These are phyloP conservation scores for Apogon hyalosoma DNA, from an alignment of 2,797 vertebrate genomes.

Conservation along the genomic window DNA sequence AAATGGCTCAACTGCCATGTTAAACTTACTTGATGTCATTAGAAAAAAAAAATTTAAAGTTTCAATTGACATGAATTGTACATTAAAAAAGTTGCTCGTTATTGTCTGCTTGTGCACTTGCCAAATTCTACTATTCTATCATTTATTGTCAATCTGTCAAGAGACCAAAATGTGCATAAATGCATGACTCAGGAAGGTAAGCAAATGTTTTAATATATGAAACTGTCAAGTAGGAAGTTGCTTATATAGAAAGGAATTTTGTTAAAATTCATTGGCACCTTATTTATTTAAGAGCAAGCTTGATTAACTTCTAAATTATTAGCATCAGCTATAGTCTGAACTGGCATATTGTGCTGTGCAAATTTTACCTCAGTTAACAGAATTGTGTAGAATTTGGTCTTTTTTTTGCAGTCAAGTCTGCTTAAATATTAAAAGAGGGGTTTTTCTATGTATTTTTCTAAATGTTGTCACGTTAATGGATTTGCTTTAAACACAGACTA, in stretches of 20 bases:
- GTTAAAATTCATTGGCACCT: conserved; percentile 40
- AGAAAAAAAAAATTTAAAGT: conserved; percentile 14
- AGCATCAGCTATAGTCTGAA: conserved; percentile 31
- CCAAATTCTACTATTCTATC: conserved; percentile 46
- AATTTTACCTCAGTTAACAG: conserved; percentile 60
- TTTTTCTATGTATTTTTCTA: conserved; percentile 60
- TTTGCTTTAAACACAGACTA: conserved; percentile 29
- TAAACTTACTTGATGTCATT: conserved; percentile 47
- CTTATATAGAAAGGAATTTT: conserved; percentile 42
- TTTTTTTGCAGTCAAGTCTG: conserved; percentile 16
- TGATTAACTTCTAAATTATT: conserved; percentile 26
- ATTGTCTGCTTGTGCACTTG: conserved; percentile 25
- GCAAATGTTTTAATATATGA: conserved; percentile 66
- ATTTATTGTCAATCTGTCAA: conserved; percentile 45
- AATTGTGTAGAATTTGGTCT: conserved; percentile 44
- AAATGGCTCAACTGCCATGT: conserved; percentile 31
- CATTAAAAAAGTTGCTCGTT: neutral
- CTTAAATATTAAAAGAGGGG: conserved; percentile 35
- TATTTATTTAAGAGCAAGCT: conserved; percentile 58
- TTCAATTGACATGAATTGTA: conserved; percentile 3
- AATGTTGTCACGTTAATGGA: conserved; percentile 37
- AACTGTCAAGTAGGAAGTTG: conserved; percentile 33
- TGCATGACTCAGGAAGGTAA: conserved; percentile 78
- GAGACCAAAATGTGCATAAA: conserved; percentile 65
- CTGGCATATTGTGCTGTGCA: conserved; percentile 44